Evolutionary conservation across 2,888 invertebrate species (phyloP).

Genomic region (Siphonodentalium dalli): DNA sequence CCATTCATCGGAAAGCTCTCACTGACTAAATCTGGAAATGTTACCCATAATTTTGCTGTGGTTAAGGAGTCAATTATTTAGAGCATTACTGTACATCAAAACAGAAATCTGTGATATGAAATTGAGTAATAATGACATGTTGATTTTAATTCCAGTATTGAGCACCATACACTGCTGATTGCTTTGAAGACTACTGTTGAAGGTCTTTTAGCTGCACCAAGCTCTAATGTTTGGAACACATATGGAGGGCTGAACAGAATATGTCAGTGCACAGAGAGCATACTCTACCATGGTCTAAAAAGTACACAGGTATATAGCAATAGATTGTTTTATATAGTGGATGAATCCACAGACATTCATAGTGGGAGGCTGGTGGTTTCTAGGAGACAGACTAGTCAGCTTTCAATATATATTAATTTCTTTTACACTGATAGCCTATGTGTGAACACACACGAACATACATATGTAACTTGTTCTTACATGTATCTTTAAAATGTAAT

Average conservation of each 20-base stretch:
- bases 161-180: slow-evolving; percentile 39
- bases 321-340: too few species aligned
- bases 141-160: slow-evolving; percentile 21
- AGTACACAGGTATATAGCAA: slow-evolving; percentile 39
- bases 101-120: too few species aligned
- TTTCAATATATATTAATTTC: neutral
- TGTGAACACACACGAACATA: neutral
- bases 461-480: neutral
- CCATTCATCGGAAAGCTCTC: too few species aligned
- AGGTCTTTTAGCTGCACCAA: slow-evolving; percentile 48
- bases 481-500: neutral
- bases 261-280: slow-evolving; percentile 45
- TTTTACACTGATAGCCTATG: neutral
- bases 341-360: too few species aligned
- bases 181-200: slow-evolving; percentile 52
- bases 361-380: too few species aligned
- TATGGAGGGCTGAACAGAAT: slow-evolving; percentile 54
- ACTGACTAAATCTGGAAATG: too few species aligned
- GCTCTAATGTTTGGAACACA: slow-evolving; percentile 54
- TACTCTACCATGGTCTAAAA: slow-evolving; percentile 49
- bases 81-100: too few species aligned
- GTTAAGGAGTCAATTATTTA: too few species aligned
- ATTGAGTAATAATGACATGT: too few species aligned
- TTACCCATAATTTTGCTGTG: too few species aligned
- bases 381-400: neutral